These are phyloP conservation scores for Nasonia giraulti DNA, from an alignment of 1,140 invertebrate genomes.

Conservation along the genomic window DNA sequence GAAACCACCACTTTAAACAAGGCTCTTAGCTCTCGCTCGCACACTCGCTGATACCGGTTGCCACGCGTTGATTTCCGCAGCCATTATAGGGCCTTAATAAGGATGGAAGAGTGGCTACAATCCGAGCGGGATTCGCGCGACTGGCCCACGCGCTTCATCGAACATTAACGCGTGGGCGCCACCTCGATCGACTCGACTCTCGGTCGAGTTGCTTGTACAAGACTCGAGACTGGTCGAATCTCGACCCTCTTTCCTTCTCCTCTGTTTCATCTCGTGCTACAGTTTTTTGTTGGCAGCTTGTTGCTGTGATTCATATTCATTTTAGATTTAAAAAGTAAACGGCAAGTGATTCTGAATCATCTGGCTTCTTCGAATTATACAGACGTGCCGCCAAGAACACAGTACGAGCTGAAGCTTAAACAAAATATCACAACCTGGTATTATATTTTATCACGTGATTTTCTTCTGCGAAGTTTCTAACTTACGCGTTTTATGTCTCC, in stretches of 20 bases:
- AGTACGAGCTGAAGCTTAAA: no score
- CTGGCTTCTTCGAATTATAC: no score
- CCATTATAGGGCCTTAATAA: constrained; percentile 19
- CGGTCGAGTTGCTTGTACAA: not conserved
- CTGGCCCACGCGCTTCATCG: constrained; percentile 13
- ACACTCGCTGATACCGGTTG: not conserved
- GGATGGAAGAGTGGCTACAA: not conserved
- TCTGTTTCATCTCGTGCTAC: no score
- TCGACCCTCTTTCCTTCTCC: no score
- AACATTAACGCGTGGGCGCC: constrained; percentile 17
- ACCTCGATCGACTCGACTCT: not conserved
- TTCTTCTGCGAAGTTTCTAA: not conserved
- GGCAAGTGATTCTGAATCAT: no score
- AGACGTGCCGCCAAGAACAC: no score
- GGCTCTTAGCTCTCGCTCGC: not conserved
- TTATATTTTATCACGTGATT: not conserved
- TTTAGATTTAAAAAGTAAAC: no score
- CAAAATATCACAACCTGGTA: no score
- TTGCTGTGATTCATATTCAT: no score
- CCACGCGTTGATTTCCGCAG: constrained; percentile 1
- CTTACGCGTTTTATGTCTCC: not conserved
- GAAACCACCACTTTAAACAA: not conserved
- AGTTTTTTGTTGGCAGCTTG: no score
- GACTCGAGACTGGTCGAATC: not conserved
- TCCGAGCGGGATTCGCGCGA: not conserved